Evolutionary conservation across 2,113 vertebrate species (phyloP), one percentile per base, ranked within the genome.

Genomic region (Cryptotis parvus): DNA sequence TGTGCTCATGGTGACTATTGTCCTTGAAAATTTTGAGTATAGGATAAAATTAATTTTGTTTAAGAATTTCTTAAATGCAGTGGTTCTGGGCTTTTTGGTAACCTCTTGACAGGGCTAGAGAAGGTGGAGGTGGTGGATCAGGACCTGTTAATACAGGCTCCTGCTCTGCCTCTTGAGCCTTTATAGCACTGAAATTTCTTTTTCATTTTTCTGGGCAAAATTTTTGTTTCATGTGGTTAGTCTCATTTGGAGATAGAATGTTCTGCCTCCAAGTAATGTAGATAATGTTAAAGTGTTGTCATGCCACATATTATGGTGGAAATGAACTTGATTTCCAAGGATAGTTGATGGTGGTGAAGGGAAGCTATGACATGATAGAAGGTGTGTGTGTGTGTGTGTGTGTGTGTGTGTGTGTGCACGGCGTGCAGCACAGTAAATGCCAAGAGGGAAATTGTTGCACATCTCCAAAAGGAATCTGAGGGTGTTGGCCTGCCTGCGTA

Each of bases 151-250:
- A n/a, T n/a, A n/a, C n/a, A 49, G 45, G 45, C 45, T 9, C 45
- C 8, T 49, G 45, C 52, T 15, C 52, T 55, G 52, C 14, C 52
- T 20, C 52, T 20, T 15, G 14, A 55, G 52, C 14, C 20, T 55
- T 55, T 5, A 15, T 55, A 15, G 52, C 52, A 9, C 52, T 33
- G 10, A 94, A 83, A 86, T 81, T 75, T 29, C 9, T 58, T 89
- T 92, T 87, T 69, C 49, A n/a, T 88, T 87, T 37, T 70, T 80
- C 45, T 77, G 20, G 74, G 73, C 68, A 84, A 35, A 78, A 82
- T 77, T 58, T 84, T 90, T 68, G 43, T 6, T 89, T 73, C 52
- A n/a, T 94, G 43, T 82, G 72, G 58, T 90, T 49, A 61, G 9
- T 39, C 58, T 9, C 41, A 37, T 39, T 69, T 72, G 74, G 45